A percentile compares a stretch with the other conserved stretches of the same genome.
These are phyloP conservation scores for Selene dorsalis DNA, from an alignment of 2,797 vertebrate species.

Conservation along the genomic window DNA sequence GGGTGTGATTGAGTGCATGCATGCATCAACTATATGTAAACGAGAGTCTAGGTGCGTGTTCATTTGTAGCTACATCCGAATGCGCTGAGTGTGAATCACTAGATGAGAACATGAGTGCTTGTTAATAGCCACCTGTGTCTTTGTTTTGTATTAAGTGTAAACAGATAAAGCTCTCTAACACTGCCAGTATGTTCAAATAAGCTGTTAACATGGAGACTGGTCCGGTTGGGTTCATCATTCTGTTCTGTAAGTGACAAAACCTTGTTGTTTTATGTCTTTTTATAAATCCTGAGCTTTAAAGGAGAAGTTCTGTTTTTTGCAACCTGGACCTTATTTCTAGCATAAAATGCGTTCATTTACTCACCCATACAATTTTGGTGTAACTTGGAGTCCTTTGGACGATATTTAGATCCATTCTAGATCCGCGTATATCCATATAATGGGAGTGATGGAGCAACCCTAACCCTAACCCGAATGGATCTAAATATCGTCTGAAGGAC, in stretches of 20 bases:
- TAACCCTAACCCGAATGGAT: too few species aligned
- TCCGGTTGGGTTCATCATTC: slow-evolving; percentile 49
- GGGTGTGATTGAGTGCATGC: slow-evolving; percentile 44
- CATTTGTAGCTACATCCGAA: slow-evolving; percentile 48
- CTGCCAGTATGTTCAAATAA: slow-evolving; percentile 79
- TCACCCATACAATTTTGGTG: too few species aligned
- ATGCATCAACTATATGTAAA: slow-evolving; percentile 12
- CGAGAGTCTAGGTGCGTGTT: slow-evolving; percentile 22
- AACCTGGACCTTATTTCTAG: too few species aligned
- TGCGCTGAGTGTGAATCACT: slow-evolving; percentile 17
- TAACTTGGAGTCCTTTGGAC: too few species aligned
- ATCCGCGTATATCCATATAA: too few species aligned
- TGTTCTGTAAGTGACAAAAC: slow-evolving; percentile 45
- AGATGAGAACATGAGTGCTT: slow-evolving; percentile 45
- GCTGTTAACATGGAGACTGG: slow-evolving; percentile 58
- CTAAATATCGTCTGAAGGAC: too few species aligned
- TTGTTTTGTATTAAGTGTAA: slow-evolving; percentile 70
- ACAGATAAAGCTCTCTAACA: slow-evolving; percentile 74
- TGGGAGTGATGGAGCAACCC: too few species aligned
- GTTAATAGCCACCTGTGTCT: slow-evolving; percentile 60
- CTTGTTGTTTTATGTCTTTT: slow-evolving; percentile 54
- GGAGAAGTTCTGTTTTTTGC: too few species aligned
- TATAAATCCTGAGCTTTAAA: slow-evolving; percentile 55
- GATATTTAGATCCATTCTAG: too few species aligned
- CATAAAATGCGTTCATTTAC: too few species aligned